These are phyloP conservation scores for Gallinago jamesoni DNA, from an alignment of 2,113 vertebrate species.

Conservation along the genomic window DNA sequence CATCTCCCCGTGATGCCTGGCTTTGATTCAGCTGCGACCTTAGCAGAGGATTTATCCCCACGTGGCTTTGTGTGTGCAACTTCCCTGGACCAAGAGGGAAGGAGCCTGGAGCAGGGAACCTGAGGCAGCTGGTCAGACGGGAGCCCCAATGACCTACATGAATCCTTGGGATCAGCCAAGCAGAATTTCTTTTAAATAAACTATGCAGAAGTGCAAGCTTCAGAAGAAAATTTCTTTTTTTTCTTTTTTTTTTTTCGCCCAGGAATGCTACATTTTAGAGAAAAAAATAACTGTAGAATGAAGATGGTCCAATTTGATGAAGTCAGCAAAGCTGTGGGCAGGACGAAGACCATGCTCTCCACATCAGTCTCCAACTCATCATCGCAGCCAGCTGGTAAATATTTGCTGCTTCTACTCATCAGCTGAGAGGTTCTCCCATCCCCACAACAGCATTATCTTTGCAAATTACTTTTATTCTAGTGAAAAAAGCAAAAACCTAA, in stretches of 20 bases:
- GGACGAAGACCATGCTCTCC: background rate
- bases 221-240: background rate
- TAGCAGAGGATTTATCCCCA: background rate
- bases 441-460: background rate
- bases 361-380: background rate
- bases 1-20: fast-evolving
- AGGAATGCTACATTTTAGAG: background rate
- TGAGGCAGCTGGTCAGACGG: background rate
- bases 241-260: background rate
- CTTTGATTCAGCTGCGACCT: background rate
- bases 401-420: conserved; percentile 43
- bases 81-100: background rate
- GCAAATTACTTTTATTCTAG: conserved; percentile 26
- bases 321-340: conserved; percentile 39
- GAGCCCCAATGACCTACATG: background rate
- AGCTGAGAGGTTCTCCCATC: conserved; percentile 13
- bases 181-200: conserved; percentile 9
- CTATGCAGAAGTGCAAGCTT: background rate
- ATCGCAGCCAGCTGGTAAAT: conserved; percentile 36
- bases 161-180: background rate
- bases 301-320: conserved; percentile 39
- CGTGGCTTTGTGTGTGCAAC: background rate
- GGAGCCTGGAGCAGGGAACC: background rate
- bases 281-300: background rate
- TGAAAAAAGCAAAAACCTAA: conserved; percentile 29